phyloP scores from a whole-genome alignment of 1,140 invertebrate species.

The Helicorthomorpha holstii region DNA sequence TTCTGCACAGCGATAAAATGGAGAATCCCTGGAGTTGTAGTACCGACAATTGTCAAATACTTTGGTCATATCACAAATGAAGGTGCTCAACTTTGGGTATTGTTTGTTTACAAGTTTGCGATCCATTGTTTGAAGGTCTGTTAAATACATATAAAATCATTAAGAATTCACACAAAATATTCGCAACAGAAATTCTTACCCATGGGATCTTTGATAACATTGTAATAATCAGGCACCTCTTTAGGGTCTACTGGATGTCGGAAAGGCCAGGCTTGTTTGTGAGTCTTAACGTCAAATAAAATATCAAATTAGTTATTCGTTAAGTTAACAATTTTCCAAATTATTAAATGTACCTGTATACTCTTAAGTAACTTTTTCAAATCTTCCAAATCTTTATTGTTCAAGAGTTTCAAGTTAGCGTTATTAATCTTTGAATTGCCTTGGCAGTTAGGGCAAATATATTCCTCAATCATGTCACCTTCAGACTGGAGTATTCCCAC shows the following conservation, averaged over 20 bases:
- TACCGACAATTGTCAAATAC: constrained; percentile 97
- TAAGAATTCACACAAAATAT: constrained; percentile 7
- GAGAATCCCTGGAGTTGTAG: constrained; percentile 87
- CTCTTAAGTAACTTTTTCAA: constrained; percentile 72
- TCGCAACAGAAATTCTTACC: constrained; percentile 54
- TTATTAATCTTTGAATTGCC: constrained; percentile 69
- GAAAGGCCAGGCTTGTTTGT: constrained; percentile 93
- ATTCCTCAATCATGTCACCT: constrained; percentile 87
- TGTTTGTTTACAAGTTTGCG: constrained; percentile 60
- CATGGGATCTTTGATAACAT: constrained; percentile 96
- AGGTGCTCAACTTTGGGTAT: constrained; percentile 79
- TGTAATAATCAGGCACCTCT: constrained; percentile 92
- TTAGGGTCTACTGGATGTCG: constrained; percentile 87
- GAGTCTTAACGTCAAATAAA: constrained; percentile 31
- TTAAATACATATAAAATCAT: constrained; percentile 21
- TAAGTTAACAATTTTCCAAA: background rate
- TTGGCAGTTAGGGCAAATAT: constrained; percentile 90
- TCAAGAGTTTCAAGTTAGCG: constrained; percentile 74
- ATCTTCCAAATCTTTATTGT: constrained; percentile 60
- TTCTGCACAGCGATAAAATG: constrained; percentile 89
- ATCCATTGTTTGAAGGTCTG: constrained; percentile 88
- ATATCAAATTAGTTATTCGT: background rate
- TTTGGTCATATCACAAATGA: constrained; percentile 92
- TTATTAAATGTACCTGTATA: constrained; percentile 47
- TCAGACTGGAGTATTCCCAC: constrained; percentile 89